A percentile compares a stretch with the other conserved stretches of the same genome.
These are phyloP conservation scores for Botrylloides violaceus DNA, from an alignment of 23 tunicate genomes.

Conservation along the genomic window DNA sequence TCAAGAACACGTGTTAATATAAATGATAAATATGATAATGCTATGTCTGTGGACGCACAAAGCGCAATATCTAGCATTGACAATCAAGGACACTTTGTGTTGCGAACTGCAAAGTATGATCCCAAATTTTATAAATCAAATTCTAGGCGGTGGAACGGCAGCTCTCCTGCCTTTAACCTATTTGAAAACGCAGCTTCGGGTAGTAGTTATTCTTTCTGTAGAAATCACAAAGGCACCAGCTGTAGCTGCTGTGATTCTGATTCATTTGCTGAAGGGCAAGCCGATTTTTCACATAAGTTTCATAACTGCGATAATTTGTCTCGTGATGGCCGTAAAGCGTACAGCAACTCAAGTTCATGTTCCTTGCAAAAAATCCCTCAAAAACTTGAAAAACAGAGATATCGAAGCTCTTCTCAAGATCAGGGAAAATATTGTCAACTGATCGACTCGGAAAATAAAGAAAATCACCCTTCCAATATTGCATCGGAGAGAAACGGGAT, in stretches of 20 bases:
- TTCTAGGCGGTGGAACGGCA: slow-evolving; percentile 30
- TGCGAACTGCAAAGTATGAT: slow-evolving; percentile 44
- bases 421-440: neutral
- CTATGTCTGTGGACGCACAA: neutral
- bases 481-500: neutral
- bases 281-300: neutral
- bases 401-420: neutral
- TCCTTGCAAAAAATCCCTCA: slow-evolving; percentile 28
- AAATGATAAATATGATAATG: neutral
- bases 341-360: neutral
- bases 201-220: neutral
- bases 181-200: neutral
- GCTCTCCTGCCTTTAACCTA: slow-evolving; percentile 4
- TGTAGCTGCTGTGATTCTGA: slow-evolving; percentile 15
- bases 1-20: neutral
- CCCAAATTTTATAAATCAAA: slow-evolving; percentile 64
- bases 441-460: neutral
- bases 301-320: slow-evolving; percentile 15
- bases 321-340: neutral
- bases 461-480: neutral
- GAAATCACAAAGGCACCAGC: neutral
- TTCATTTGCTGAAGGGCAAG: neutral
- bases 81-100: neutral
- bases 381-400: slow-evolving; percentile 11
- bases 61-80: neutral